Evolutionary conservation across 2,797 vertebrate species (phyloP).

Genomic region (Sebastiscus tertius): DNA sequence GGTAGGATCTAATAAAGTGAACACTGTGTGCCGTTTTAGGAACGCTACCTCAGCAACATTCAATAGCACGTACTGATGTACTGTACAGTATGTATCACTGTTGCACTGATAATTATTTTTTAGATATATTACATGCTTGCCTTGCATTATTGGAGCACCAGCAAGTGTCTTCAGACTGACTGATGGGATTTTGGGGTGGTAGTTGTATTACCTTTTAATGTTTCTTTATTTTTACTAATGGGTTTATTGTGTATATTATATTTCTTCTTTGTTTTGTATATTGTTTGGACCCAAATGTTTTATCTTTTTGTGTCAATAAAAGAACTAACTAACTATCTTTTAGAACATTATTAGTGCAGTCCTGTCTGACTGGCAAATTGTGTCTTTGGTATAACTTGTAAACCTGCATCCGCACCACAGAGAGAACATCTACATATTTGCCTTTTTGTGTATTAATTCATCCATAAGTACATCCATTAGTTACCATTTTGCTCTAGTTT

Average conservation of each 20-base stretch:
- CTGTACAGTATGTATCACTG: not conserved
- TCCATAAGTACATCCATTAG: not conserved
- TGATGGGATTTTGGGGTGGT: too few relatives aligned
- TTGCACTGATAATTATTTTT: too few relatives aligned
- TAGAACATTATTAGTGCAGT: not conserved
- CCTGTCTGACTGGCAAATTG: not conserved
- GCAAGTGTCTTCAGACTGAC: too few relatives aligned
- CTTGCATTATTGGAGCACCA: too few relatives aligned
- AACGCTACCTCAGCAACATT: not conserved
- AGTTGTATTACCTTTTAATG: too few relatives aligned
- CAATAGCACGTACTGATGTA: not conserved
- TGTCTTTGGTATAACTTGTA: not conserved
- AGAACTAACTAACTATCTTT: too few relatives aligned
- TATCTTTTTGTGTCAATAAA: too few relatives aligned
- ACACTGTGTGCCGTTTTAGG: not conserved
- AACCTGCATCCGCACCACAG: not conserved
- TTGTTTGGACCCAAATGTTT: too few relatives aligned
- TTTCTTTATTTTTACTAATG: too few relatives aligned
- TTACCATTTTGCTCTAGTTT: conserved; percentile 91
- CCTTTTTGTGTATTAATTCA: not conserved
- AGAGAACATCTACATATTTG: not conserved
- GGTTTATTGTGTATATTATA: too few relatives aligned
- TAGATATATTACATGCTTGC: too few relatives aligned
- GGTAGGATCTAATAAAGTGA: not conserved
- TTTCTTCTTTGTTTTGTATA: too few relatives aligned